Conservation (phyloP, 2,888 invertebrate genomes). For the Aporophyla nigra region DNA sequence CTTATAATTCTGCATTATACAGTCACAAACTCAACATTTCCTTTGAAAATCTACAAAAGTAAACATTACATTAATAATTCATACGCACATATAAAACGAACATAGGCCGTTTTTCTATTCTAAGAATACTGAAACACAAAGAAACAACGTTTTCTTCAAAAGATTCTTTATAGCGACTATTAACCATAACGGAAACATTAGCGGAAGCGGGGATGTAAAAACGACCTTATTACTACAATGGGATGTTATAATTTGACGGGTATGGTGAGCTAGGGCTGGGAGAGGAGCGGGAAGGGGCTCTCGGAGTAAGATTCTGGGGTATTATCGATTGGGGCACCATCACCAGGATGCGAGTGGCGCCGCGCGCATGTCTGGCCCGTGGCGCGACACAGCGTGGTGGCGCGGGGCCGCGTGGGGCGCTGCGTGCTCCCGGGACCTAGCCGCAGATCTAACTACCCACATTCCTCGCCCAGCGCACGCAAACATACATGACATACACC, state of each 20-base stretch:
- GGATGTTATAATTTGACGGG: slow-evolving; percentile 88
- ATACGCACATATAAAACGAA: slow-evolving; percentile 62
- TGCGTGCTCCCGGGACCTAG: slow-evolving; percentile 64
- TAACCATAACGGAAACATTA: slow-evolving; percentile 83
- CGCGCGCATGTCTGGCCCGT: slow-evolving; percentile 80
- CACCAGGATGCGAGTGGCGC: slow-evolving; percentile 82
- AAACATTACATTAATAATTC: slow-evolving; percentile 63
- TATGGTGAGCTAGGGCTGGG: slow-evolving; percentile 80
- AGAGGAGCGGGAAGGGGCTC: slow-evolving; percentile 82
- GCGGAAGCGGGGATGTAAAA: slow-evolving; percentile 82
- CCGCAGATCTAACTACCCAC: slow-evolving; percentile 53
- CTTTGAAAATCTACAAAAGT: slow-evolving; percentile 59
- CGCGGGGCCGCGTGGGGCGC: slow-evolving; percentile 63
- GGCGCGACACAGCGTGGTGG: slow-evolving; percentile 66
- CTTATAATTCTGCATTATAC: slow-evolving; percentile 58
- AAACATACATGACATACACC: slow-evolving; percentile 46
- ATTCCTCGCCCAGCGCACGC: slow-evolving; percentile 47
- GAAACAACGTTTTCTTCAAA: slow-evolving; percentile 77
- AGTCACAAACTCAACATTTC: slow-evolving; percentile 54
- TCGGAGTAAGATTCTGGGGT: slow-evolving; percentile 84
- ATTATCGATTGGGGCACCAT: slow-evolving; percentile 88
- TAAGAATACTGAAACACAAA: slow-evolving; percentile 77
- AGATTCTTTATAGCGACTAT: slow-evolving; percentile 85
- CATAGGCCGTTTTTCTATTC: slow-evolving; percentile 65
- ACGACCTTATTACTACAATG: slow-evolving; percentile 87